These are phyloP conservation scores for Gymnocheta viridis DNA, from an alignment of 2,888 invertebrate genomes.

Conservation along the genomic window DNA sequence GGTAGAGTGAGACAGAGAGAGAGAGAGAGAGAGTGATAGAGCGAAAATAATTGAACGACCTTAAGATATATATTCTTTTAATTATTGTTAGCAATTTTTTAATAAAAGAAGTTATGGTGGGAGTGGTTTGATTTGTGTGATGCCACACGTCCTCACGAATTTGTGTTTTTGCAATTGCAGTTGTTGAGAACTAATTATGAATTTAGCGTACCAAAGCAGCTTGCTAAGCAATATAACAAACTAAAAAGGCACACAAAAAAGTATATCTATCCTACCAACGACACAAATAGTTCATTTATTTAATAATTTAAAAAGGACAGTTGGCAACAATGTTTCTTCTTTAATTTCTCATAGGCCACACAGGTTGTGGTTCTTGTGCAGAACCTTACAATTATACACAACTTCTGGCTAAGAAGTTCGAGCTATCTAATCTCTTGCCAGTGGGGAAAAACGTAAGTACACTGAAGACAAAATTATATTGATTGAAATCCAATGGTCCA, in stretches of 20 bases:
- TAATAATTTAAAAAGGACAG: neutral
- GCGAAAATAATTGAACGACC: conserved; percentile 13
- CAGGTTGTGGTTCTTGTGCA: too few species aligned
- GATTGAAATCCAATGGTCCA: too few species aligned
- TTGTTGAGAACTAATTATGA: conserved; percentile 48
- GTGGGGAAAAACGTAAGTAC: too few species aligned
- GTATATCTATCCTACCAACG: too few species aligned
- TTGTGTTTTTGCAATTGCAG: conserved; percentile 2
- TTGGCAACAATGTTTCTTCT: neutral
- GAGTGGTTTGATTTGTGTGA: neutral
- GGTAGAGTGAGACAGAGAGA: neutral
- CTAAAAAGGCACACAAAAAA: conserved; percentile 17
- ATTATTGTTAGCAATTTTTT: conserved; percentile 21
- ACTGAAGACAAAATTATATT: too few species aligned
- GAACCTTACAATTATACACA: too few species aligned
- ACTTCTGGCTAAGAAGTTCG: too few species aligned
- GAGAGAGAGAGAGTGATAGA: neutral
- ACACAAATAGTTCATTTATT: neutral
- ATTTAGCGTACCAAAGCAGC: conserved; percentile 45
- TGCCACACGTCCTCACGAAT: neutral
- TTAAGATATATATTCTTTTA: conserved; percentile 15
- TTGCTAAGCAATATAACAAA: conserved; percentile 72
- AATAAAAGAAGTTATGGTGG: neutral
- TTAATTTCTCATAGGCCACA: too few species aligned
- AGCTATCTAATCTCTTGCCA: too few species aligned